phyloP scores from a whole-genome alignment of 2,113 vertebrate genomes.

The Machaerirhynchus nigripectus region DNA sequence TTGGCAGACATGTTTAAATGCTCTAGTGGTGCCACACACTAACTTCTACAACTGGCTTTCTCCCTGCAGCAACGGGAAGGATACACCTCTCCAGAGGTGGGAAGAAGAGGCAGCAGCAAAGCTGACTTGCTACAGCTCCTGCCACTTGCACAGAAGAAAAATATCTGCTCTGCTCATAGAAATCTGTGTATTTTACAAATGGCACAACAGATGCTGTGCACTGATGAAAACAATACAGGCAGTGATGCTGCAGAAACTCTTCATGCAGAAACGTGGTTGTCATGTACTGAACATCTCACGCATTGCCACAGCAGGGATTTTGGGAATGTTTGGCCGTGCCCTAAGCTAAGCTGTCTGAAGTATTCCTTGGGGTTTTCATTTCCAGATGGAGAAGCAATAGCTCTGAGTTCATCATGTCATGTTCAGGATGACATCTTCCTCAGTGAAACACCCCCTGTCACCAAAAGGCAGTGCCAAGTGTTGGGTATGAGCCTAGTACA shows the following conservation, averaged over 20 bases:
- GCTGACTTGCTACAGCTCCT: neutral
- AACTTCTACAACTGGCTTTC: neutral
- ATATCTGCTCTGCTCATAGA: neutral
- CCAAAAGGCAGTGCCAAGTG: neutral
- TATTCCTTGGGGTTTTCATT: neutral
- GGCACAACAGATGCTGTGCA: neutral
- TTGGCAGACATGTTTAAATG: neutral
- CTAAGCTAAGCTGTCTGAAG: neutral
- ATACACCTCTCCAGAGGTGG: neutral
- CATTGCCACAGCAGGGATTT: neutral
- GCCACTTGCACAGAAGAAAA: neutral
- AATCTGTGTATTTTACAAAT: neutral
- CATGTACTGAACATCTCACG: neutral
- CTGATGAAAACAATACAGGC: neutral
- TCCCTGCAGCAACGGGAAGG: neutral
- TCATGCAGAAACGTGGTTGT: neutral
- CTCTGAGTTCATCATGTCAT: conserved; percentile 16
- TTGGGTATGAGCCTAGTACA: conserved; percentile 31
- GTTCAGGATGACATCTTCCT: conserved; percentile 26
- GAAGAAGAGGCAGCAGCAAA: neutral
- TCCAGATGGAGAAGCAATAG: conserved; percentile 31
- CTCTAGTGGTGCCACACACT: neutral
- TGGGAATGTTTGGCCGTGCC: accelerated
- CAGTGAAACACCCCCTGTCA: neutral
- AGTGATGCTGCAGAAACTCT: neutral